Percentiles rank a stretch among this genome's conserved stretches.
These are phyloP conservation scores for Macrotis lagotis DNA, from an alignment of 2,113 vertebrate genomes.

Conservation along the genomic window DNA sequence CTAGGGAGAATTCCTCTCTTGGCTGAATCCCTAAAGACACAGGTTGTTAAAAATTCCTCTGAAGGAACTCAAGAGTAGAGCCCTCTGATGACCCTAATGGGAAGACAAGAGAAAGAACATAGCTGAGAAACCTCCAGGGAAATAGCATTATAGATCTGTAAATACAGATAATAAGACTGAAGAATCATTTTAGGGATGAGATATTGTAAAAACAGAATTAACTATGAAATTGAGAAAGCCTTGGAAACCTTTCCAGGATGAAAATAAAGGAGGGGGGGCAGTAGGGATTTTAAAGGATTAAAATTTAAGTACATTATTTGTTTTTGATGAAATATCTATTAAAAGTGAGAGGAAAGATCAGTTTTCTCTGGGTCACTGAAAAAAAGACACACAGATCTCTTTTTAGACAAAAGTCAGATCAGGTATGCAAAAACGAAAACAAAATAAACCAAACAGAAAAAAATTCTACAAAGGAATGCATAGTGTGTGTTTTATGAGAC, in stretches of 20 bases:
- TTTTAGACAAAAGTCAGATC: background rate
- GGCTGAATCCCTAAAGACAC: background rate
- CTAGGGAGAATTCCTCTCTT: background rate
- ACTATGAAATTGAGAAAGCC: background rate
- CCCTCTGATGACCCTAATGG: background rate
- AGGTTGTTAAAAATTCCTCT: background rate
- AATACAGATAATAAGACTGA: background rate
- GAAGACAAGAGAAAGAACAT: background rate
- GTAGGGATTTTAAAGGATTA: no score
- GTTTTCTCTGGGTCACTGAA: background rate
- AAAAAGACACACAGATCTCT: background rate
- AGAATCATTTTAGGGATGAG: background rate
- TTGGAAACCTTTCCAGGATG: background rate
- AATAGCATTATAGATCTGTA: background rate
- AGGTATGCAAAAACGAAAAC: background rate
- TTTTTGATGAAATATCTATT: background rate
- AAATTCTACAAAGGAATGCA: background rate
- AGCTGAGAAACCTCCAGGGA: background rate
- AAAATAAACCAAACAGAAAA: no score
- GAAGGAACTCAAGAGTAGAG: background rate
- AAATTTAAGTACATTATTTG: background rate
- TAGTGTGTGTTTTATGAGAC: background rate
- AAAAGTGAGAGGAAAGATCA: background rate
- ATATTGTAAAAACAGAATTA: background rate
- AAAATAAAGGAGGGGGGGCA: no score